These are phyloP conservation scores for Callyntrura sp. DNA, from an alignment of 2,888 invertebrate species.

Conservation along the genomic window DNA sequence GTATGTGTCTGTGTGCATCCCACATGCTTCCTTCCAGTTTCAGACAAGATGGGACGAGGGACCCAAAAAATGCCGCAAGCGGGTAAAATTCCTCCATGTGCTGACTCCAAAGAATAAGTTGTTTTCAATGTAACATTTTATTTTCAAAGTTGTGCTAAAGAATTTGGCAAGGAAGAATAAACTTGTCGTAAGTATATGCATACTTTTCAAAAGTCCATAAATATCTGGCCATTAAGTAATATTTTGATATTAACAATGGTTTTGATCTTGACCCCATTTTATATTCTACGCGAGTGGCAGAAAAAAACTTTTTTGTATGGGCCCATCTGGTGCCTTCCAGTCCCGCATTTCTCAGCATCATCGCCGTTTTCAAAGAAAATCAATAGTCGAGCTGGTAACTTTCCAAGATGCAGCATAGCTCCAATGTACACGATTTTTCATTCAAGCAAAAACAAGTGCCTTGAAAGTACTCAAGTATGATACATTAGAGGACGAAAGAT, in stretches of 20 bases:
- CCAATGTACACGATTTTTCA: not conserved
- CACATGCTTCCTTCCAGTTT: not conserved
- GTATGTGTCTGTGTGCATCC: too few species aligned
- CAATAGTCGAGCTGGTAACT: slow-evolving; percentile 24
- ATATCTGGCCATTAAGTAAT: slow-evolving; percentile 23
- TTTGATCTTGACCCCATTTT: slow-evolving; percentile 60
- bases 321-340: slow-evolving; percentile 45
- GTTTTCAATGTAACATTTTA: not conserved
- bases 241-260: slow-evolving; percentile 27
- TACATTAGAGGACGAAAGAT: not conserved
- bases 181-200: slow-evolving; percentile 15
- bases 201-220: slow-evolving; percentile 34
- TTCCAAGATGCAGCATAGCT: slow-evolving; percentile 44
- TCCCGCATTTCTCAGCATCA: not conserved
- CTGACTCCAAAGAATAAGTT: not conserved
- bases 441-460: not conserved
- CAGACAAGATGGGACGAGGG: not conserved
- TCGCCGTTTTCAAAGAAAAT: slow-evolving; percentile 25
- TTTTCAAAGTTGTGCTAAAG: slow-evolving; percentile 7
- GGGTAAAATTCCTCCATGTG: not conserved
- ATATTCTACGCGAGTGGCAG: slow-evolving; percentile 15
- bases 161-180: slow-evolving; percentile 21
- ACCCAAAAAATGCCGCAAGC: not conserved
- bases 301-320: slow-evolving; percentile 14
- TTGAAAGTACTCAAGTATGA: slow-evolving; percentile 11